phyloP scores from a whole-genome alignment of 2,113 vertebrate species.

The Phalacrocorax brasilianus region DNA sequence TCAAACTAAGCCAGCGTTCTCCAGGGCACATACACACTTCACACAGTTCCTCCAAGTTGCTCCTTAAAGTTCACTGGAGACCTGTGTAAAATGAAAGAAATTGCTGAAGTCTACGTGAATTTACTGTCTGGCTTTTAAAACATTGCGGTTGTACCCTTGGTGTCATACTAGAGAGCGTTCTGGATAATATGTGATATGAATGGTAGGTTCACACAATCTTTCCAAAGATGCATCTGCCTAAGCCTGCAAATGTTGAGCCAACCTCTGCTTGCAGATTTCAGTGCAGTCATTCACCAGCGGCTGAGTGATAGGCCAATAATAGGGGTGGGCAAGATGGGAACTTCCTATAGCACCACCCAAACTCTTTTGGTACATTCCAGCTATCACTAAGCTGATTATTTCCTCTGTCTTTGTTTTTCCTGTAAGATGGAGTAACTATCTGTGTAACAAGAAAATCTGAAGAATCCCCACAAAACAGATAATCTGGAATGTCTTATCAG shows the following conservation, averaged over 20 bases:
- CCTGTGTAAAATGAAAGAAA: neutral
- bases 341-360: neutral
- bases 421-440: neutral
- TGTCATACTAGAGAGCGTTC: neutral
- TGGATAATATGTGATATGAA: neutral
- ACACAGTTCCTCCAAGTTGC: neutral
- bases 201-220: neutral
- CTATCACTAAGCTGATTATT: neutral
- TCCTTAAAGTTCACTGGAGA: neutral
- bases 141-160: neutral
- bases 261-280: neutral
- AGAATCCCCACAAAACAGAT: neutral
- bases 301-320: neutral
- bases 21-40: neutral
- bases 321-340: neutral
- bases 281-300: neutral
- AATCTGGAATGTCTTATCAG: neutral
- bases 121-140: neutral
- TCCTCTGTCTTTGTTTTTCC: neutral
- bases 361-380: neutral
- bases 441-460: neutral
- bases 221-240: neutral
- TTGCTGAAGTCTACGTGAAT: neutral
- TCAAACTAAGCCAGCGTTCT: neutral
- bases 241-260: neutral